Conservation (phyloP, 2,113 vertebrate species). For the Planiliza haematocheilus region DNA sequence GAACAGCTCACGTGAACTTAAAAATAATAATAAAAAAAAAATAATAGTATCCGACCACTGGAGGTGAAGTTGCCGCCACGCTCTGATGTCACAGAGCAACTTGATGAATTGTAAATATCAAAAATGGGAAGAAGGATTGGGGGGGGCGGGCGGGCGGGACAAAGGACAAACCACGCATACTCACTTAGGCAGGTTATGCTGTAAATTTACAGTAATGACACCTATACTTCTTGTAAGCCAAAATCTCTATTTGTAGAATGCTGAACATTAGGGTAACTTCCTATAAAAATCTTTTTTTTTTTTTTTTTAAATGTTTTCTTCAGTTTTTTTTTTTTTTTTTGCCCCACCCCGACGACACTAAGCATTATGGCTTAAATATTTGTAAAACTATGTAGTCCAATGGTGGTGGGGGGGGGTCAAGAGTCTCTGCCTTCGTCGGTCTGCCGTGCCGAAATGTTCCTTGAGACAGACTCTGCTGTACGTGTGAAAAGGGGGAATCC, state of each 20-base stretch:
- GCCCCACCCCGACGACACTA: constrained; percentile 67
- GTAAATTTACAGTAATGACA: constrained; percentile 85
- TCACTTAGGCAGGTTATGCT: constrained; percentile 86
- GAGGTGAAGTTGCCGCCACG: constrained; percentile 58
- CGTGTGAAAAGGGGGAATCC: constrained; percentile 35
- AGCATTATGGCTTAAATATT: constrained; percentile 87
- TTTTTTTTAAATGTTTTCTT: too few relatives aligned
- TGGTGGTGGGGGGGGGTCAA: constrained; percentile 19
- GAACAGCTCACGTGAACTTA: constrained; percentile 61
- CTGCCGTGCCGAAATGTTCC: constrained; percentile 58
- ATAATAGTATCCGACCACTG: constrained; percentile 68
- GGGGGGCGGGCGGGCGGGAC: background rate
- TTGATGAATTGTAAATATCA: constrained; percentile 74
- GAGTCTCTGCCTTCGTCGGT: constrained; percentile 58
- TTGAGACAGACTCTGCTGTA: constrained; percentile 39
- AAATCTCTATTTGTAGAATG: constrained; percentile 69
- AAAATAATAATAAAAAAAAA: constrained; percentile 76
- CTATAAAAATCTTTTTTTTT: constrained; percentile 63
- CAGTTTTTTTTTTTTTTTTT: constrained; percentile 41
- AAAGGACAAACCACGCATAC: constrained; percentile 69
- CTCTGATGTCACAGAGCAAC: constrained; percentile 74
- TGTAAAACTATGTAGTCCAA: constrained; percentile 79
- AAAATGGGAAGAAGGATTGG: constrained; percentile 29
- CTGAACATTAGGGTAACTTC: constrained; percentile 72
- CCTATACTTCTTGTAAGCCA: constrained; percentile 75